These are phyloP conservation scores for Arnoldichthys spilopterus DNA, from an alignment of 2,797 vertebrate species.

Conservation along the genomic window DNA sequence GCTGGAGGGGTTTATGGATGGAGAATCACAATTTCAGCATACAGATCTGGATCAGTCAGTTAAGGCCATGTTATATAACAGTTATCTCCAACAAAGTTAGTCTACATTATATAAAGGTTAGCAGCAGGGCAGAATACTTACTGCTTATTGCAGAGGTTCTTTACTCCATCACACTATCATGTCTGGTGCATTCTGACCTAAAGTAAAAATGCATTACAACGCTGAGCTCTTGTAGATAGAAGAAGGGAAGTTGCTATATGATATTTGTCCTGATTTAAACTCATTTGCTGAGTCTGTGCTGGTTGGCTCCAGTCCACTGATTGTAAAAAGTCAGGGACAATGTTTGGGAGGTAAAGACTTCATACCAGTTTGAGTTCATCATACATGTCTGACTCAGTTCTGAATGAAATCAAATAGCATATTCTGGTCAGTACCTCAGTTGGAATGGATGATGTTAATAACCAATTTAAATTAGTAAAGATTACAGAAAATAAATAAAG, in stretches of 20 bases:
- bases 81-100: neutral
- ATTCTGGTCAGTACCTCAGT: no score
- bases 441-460: no score
- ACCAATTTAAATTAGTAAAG: no score
- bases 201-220: neutral
- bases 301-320: no score
- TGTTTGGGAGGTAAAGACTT: no score
- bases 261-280: no score
- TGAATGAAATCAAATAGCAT: no score
- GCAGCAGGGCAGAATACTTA: neutral
- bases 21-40: neutral
- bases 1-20: neutral
- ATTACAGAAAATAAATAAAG: no score
- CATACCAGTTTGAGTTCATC: no score
- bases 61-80: neutral
- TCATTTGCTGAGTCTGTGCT: no score
- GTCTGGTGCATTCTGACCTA: neutral
- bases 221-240: neutral
- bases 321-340: no score
- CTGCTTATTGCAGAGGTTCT: neutral
- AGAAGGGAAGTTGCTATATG: neutral
- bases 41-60: neutral
- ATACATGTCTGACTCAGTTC: no score
- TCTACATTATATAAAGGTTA: conserved; percentile 9
- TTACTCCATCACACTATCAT: neutral